Evolutionary conservation across 1,140 invertebrate genomes (phyloP).

Genomic region (Antheraea mylitta): DNA sequence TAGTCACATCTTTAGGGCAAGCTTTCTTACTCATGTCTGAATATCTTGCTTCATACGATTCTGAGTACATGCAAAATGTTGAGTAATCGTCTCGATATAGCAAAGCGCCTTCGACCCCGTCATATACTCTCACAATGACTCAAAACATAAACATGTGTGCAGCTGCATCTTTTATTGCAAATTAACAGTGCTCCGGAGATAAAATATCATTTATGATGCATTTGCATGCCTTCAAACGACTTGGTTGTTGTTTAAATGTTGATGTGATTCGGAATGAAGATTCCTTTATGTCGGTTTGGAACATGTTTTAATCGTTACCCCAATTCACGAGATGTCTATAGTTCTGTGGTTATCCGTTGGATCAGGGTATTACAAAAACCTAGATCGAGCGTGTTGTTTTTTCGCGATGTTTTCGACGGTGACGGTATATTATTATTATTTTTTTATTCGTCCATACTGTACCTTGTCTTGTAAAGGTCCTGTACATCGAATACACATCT

Average conservation of each 20-base stretch:
- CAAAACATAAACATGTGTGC: constrained; percentile 33
- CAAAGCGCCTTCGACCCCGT: constrained; percentile 33
- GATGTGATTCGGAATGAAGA: neutral
- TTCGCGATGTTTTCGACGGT: no score
- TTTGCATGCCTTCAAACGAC: neutral
- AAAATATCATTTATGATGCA: constrained; percentile 10
- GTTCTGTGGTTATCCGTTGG: no score
- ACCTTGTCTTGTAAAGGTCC: no score
- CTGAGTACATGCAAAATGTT: constrained; percentile 31
- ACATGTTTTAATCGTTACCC: neutral
- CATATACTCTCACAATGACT: constrained; percentile 33
- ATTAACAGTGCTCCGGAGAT: constrained; percentile 10
- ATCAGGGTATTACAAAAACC: neutral
- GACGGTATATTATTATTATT: no score
- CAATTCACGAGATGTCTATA: no score
- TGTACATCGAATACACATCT: no score
- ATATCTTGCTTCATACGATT: constrained; percentile 4
- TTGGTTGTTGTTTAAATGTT: neutral
- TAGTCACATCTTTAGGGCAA: constrained; percentile 21
- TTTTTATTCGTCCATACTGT: no score
- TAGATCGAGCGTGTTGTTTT: no score
- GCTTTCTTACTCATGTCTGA: constrained; percentile 30
- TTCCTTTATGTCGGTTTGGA: neutral
- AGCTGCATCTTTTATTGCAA: constrained; percentile 20
- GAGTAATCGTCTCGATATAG: constrained; percentile 66